Conservation (phyloP, 2,888 invertebrate genomes). For the Branchellion lobata region DNA sequence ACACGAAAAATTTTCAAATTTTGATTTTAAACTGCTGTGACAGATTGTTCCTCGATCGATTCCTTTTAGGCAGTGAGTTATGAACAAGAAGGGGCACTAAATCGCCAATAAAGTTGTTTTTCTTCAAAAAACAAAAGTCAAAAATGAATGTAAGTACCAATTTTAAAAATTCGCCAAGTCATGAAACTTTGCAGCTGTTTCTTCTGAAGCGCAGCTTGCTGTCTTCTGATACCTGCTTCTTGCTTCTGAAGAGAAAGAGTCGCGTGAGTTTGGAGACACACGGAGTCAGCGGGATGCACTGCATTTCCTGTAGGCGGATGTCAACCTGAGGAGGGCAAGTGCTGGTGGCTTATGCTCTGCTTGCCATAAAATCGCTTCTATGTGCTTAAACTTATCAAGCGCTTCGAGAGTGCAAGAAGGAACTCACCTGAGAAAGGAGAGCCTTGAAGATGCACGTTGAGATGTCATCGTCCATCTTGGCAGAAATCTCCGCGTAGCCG, state of each 20-base stretch:
- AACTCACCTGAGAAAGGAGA: constrained; percentile 22
- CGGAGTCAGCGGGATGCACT: not conserved
- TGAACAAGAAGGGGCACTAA: no score
- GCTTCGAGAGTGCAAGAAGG: no score
- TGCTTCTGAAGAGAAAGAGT: constrained; percentile 28
- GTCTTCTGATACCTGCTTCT: constrained; percentile 31
- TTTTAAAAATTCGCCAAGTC: not conserved
- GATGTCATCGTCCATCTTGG: constrained; percentile 38
- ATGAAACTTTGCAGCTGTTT: constrained; percentile 39
- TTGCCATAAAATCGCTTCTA: no score
- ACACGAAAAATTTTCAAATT: no score
- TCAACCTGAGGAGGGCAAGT: constrained; percentile 28
- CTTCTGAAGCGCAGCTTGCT: constrained; percentile 11
- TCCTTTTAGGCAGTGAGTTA: no score
- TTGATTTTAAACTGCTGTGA: no score
- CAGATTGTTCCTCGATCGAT: no score
- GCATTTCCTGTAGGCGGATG: constrained; percentile 27
- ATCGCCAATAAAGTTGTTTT: no score
- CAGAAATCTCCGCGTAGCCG: constrained; percentile 33
- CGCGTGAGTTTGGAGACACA: not conserved
- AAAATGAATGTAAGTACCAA: no score
- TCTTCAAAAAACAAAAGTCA: no score
- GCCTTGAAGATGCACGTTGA: constrained; percentile 24
- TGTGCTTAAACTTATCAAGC: no score
- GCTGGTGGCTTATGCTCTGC: not conserved